Evolutionary conservation across 2,113 vertebrate genomes (phyloP), one percentile per base, ranked within the genome.

Genomic region (Equus przewalskii): DNA sequence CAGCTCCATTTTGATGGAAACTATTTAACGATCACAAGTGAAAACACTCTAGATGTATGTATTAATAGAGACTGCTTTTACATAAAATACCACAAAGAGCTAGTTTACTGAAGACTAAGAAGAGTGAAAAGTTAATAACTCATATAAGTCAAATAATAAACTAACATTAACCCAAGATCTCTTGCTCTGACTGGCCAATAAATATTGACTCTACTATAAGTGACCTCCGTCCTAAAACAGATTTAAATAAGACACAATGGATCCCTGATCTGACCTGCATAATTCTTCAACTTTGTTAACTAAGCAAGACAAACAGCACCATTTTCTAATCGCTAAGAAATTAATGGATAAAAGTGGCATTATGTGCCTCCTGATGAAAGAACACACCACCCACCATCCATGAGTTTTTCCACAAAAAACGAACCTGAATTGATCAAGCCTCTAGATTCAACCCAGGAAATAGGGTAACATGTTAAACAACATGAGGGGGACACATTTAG

Each of bases 381-480:
- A 80, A 65, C 36, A 85, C 30, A 51, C 41, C 44, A 86, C 36
- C 41, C 51, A 85, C 64, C 14, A 80, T 28, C 24, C 72, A 78
- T 26, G 24, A 65, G 19, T 89, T 56, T 79, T 89, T 79, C 79
- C 51, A n/a, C 70, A 78, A 36, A 83, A 91, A 78, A 46, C 65
- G 33, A 92, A 80, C 5, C 44, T 70, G 70, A 67, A 51, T 21
- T 44, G 26, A 65, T 73, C 11, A 21, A 81, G 49, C 11, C 33
- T 93, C 72, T 65, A 89, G 12, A 84, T 69, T 94, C 51, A 88
- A 56, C 21, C 76, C 6, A 92, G 76, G 70, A 78, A 87, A 92
- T 21, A 21, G 41, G 28, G 21, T 24, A 72, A 79, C 19, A 21
- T 5, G 24, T 67, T 83, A 72, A 33, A 28, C 65, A 70, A 36